Evolutionary conservation across 2,113 vertebrate species (phyloP), one percentile per base, ranked within the genome.

Genomic region (Terrapene triunguis): DNA sequence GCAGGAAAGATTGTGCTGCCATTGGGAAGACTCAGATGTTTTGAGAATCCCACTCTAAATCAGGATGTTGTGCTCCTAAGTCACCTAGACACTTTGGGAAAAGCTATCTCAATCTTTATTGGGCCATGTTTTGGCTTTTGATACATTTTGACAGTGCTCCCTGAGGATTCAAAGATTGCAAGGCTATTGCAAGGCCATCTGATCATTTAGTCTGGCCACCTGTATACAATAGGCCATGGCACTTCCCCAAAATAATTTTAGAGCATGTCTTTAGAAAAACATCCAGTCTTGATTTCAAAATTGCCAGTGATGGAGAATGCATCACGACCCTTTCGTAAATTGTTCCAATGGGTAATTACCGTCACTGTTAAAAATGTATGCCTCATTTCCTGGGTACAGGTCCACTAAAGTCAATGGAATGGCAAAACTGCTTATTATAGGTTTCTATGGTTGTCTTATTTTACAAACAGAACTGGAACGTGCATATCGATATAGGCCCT

Each of bases 161-260:
- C 42, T 0, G 0, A 51, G 14, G 22, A 5, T 32, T 10, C 0
- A 0, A 27, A 27, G 42, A 21, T 72, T 72, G 17, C 8, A 35
- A 38, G 29, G 59, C 59, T 13, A 14, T 50, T 50, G n/a, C n/a
- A n/a, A n/a, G n/a, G n/a, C n/a, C n/a, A n/a, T 47, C 16, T n/a
- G 32, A n/a, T 69, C 35, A 69, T 35, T 16, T 72, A 22, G 9
- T 21, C 17, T n/a, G n/a, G n/a, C 65, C 19, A 62, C 27, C 27
- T 62, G 13, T 62, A 16, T 29, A 62, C 59, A 62, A 35, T 6
- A 72, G 35, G 35, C 9, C n/a, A 22, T 10, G 19, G 65, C 38
- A 72, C 14, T 22, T 38, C n/a, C 19, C 35, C 17, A 10, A 72
- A 38, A 72, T 38, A 38, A 38, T 38, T 72, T 72, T 38, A 10